Evolutionary conservation across 2,888 invertebrate species (phyloP).

Genomic region (Adela reaumurella): DNA sequence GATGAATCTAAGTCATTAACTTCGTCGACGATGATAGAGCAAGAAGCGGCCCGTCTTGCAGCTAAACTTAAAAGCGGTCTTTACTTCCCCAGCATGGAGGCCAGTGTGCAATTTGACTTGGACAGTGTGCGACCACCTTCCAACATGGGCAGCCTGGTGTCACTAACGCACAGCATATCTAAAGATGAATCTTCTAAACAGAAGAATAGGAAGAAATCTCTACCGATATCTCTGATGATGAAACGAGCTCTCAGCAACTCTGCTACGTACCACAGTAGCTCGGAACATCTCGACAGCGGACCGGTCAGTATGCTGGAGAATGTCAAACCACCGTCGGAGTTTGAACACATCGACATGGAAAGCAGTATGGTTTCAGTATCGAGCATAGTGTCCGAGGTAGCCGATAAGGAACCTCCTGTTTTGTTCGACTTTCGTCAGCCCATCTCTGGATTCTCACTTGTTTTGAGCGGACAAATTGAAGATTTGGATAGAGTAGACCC

Average conservation of each 20-base stretch:
- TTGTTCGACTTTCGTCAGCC: constrained; percentile 60
- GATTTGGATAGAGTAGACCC: constrained; percentile 69
- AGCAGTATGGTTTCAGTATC: constrained; percentile 81
- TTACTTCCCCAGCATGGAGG: constrained; percentile 40
- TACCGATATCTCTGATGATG: constrained; percentile 69
- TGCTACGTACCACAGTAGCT: constrained; percentile 52
- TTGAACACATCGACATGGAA: constrained; percentile 77
- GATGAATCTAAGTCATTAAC: constrained; percentile 60
- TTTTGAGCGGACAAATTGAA: constrained; percentile 42
- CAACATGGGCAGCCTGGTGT: constrained; percentile 65
- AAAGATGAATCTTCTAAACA: constrained; percentile 14
- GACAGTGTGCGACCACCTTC: constrained; percentile 77
- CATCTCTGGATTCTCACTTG: constrained; percentile 43
- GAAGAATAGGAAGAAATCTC: constrained; percentile 61
- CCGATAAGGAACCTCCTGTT: constrained; percentile 52
- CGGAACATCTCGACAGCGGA: constrained; percentile 62
- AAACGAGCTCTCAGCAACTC: constrained; percentile 65
- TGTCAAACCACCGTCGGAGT: constrained; percentile 78
- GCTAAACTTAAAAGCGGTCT: constrained; percentile 31
- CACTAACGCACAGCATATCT: constrained; percentile 44
- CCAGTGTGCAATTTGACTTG: constrained; percentile 62
- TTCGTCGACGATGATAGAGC: constrained; percentile 68
- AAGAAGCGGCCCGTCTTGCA: constrained; percentile 68
- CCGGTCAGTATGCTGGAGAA: constrained; percentile 69
- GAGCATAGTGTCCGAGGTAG: constrained; percentile 77